Evolutionary conservation across 2,888 invertebrate genomes (phyloP).

Genomic region (Pherbina coryleti): DNA sequence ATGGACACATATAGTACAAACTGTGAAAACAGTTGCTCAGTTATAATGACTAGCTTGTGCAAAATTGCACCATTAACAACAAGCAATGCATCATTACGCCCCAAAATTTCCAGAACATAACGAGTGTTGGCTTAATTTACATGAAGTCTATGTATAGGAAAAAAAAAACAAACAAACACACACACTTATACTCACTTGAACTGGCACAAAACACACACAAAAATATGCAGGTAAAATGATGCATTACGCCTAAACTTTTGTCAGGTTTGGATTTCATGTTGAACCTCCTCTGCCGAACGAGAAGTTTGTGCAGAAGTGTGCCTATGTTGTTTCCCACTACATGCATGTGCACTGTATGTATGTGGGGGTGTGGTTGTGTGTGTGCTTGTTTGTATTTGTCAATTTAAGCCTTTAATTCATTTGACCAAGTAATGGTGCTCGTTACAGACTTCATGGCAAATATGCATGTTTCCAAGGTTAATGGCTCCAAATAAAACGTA

Average conservation of each 20-base stretch:
- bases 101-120: too few relatives aligned
- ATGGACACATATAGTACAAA: too few relatives aligned
- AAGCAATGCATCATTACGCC: too few relatives aligned
- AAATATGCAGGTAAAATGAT: neutral
- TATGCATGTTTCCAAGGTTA: neutral
- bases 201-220: neutral
- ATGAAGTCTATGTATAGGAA: too few relatives aligned
- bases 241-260: neutral
- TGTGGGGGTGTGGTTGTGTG: neutral
- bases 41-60: too few relatives aligned
- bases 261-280: neutral
- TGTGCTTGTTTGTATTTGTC: slow-evolving; percentile 1
- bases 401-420: slow-evolving; percentile 21
- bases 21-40: too few relatives aligned
- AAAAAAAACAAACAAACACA: neutral
- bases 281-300: neutral
- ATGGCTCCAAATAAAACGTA: neutral
- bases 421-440: neutral
- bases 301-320: neutral
- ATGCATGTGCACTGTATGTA: neutral
- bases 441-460: neutral
- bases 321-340: neutral
- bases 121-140: too few relatives aligned
- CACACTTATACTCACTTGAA: neutral
- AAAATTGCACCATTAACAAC: too few relatives aligned